Percentiles rank a stretch among this genome's conserved stretches.
Conservation (phyloP, 2,888 invertebrate species). For the Uropetala carovei region DNA sequence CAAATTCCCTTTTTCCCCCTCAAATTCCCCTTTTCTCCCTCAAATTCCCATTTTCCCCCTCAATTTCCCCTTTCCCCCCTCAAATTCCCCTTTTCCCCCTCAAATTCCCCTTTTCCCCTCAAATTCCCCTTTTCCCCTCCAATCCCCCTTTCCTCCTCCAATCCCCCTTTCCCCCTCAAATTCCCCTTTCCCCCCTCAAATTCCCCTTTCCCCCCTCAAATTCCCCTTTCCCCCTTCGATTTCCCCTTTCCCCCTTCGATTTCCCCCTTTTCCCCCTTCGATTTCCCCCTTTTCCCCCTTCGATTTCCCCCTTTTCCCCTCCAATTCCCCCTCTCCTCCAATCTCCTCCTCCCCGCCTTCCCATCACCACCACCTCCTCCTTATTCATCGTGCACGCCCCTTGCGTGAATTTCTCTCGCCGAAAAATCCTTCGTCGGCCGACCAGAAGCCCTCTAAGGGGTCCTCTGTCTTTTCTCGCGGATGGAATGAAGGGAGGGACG, state of each 20-base stretch:
- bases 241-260: background rate
- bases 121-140: too few species aligned
- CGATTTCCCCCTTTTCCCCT: background rate
- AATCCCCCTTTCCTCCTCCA: background rate
- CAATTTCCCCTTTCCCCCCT: too few species aligned
- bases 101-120: too few species aligned
- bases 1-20: too few species aligned
- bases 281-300: background rate
- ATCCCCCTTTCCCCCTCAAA: background rate
- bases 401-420: background rate
- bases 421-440: background rate
- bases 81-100: too few species aligned
- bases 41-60: too few species aligned
- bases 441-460: constrained; percentile 19
- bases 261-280: background rate
- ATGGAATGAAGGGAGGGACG: constrained; percentile 2
- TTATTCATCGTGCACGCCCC: too few species aligned
- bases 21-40: too few species aligned
- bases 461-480: background rate
- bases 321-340: background rate
- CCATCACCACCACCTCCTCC: too few species aligned
- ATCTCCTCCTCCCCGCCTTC: background rate
- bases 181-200: background rate
- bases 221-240: too few species aligned
- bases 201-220: background rate